Evolutionary conservation across 1,140 invertebrate species (phyloP).

Genomic region (Drosophila sp.): DNA sequence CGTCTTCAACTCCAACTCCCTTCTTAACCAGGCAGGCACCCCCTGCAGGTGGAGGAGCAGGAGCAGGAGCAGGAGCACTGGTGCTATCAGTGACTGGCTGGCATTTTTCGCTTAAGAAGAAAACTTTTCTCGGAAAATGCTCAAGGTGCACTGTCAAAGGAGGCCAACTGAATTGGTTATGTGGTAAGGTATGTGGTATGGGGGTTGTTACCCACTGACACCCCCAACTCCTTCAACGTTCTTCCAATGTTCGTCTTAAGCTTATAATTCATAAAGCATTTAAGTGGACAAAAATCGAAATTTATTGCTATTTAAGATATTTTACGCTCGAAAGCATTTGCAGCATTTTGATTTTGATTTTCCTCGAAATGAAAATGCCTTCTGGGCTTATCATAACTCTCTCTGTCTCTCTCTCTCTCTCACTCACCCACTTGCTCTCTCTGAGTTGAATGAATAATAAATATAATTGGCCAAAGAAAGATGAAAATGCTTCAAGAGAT

Average conservation of each 20-base stretch:
- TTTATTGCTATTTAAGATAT: slow-evolving; percentile 83
- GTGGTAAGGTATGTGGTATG: slow-evolving; percentile 19
- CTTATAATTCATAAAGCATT: slow-evolving; percentile 83
- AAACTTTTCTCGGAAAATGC: slow-evolving; percentile 64
- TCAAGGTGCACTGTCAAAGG: slow-evolving; percentile 53
- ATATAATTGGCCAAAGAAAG: slow-evolving; percentile 54
- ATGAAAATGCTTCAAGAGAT: slow-evolving; percentile 23
- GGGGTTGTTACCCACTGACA: neutral
- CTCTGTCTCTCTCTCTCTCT: neutral
- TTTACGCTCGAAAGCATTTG: slow-evolving; percentile 41
- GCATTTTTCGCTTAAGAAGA: slow-evolving; percentile 62
- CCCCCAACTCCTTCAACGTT: slow-evolving; percentile 16
- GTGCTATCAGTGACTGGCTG: slow-evolving; percentile 58
- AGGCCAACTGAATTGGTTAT: slow-evolving; percentile 1
- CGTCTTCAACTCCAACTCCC: neutral
- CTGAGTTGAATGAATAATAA: slow-evolving; percentile 52
- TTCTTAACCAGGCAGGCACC: slow-evolving; percentile 21
- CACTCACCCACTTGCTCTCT: neutral
- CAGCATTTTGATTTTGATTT: slow-evolving; percentile 39
- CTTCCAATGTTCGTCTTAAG: slow-evolving; percentile 51
- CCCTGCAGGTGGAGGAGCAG: slow-evolving; percentile 25
- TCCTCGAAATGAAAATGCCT: slow-evolving; percentile 41
- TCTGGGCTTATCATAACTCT: slow-evolving; percentile 7
- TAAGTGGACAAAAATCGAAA: slow-evolving; percentile 82
- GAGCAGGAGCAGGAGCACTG: neutral